phyloP scores from a whole-genome alignment of 2,113 vertebrate genomes.

The Catharus minimus region DNA sequence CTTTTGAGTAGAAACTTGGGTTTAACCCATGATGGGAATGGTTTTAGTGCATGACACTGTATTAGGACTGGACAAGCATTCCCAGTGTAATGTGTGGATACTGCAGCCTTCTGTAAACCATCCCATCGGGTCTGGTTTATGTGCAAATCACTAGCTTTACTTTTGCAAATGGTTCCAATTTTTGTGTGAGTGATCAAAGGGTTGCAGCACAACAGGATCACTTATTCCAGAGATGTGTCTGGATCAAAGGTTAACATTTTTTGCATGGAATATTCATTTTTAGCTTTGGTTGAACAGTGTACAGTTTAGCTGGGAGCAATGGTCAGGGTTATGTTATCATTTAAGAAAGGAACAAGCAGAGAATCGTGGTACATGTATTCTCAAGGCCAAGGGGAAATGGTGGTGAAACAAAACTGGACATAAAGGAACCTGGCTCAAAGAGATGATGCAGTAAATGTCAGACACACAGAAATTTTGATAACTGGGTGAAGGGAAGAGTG shows the following conservation, averaged over 20 bases:
- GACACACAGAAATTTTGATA: not conserved
- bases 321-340: not conserved
- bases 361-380: not conserved
- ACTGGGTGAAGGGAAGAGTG: not conserved
- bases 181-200: constrained; percentile 59
- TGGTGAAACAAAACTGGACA: not conserved
- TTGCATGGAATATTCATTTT: constrained; percentile 58
- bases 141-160: constrained; percentile 27
- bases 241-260: constrained; percentile 65
- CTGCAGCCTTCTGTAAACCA: not conserved
- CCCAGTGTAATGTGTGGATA: not conserved
- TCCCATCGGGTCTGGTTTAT: constrained; percentile 45
- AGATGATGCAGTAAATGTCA: not conserved
- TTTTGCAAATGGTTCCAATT: constrained; percentile 71
- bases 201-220: constrained; percentile 18
- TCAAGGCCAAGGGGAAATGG: not conserved
- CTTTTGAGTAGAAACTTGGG: not conserved
- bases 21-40: not conserved
- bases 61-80: not conserved
- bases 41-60: accelerated
- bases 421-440: not conserved
- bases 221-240: constrained; percentile 54
- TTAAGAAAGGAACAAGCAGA: not conserved
- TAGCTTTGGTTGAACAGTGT: not conserved
- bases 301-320: not conserved